Conservation (phyloP, 2,888 invertebrate genomes). For the Clepsis dumicolana region DNA sequence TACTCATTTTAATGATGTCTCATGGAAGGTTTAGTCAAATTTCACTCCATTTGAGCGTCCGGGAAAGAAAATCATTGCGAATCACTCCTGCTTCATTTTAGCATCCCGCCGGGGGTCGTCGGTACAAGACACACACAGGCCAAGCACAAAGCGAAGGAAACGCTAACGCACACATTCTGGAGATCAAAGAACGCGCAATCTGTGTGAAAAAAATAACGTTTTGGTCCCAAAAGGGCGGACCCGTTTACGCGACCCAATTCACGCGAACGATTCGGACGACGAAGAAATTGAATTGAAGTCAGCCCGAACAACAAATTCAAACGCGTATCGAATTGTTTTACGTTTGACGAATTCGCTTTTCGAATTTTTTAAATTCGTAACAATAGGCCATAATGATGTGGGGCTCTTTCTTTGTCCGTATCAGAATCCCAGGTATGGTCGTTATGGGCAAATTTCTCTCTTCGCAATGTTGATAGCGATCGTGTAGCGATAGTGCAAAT, state of each 20-base stretch:
- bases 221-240: constrained; percentile 85
- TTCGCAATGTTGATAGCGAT: constrained; percentile 72
- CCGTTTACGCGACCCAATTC: constrained; percentile 86
- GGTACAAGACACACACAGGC: constrained; percentile 75
- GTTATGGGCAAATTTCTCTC: constrained; percentile 63
- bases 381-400: constrained; percentile 85
- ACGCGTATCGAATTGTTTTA: constrained; percentile 87
- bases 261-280: constrained; percentile 80
- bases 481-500: constrained; percentile 78
- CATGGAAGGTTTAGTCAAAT: constrained; percentile 11
- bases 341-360: constrained; percentile 85
- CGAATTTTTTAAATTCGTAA: constrained; percentile 80
- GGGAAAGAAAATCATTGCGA: constrained; percentile 64
- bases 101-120: constrained; percentile 79
- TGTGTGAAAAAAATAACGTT: constrained; percentile 85
- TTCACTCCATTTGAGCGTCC: constrained; percentile 42
- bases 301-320: constrained; percentile 82
- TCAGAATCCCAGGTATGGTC: constrained; percentile 72
- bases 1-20: constrained; percentile 4
- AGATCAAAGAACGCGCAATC: constrained; percentile 85
- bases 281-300: constrained; percentile 85
- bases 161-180: constrained; percentile 84
- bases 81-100: constrained; percentile 75
- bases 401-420: constrained; percentile 77
- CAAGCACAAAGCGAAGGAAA: constrained; percentile 80